These are phyloP conservation scores for Empis stercorea DNA, from an alignment of 2,888 invertebrate species.

Conservation along the genomic window DNA sequence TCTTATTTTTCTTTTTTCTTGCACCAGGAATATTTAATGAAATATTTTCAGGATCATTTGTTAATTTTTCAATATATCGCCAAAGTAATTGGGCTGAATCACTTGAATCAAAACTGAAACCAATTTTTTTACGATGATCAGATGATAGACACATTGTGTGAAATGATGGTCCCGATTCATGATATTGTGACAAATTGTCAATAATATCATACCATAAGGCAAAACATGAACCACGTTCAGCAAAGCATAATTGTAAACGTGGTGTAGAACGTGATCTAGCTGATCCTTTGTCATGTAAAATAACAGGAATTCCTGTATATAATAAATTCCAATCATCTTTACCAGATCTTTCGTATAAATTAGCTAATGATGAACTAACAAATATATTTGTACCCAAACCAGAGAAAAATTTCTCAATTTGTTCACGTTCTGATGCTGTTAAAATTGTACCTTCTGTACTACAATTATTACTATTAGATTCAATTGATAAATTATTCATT, in stretches of 20 bases:
- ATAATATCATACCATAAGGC: conserved; percentile 69
- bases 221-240: conserved; percentile 69
- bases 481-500: conserved; percentile 20
- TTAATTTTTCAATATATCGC: conserved; percentile 53
- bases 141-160: conserved; percentile 69
- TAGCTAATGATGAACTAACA: conserved; percentile 63
- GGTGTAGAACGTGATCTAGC: conserved; percentile 54
- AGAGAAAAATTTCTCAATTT: conserved; percentile 60
- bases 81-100: conserved; percentile 59
- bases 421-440: conserved; percentile 49
- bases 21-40: conserved; percentile 53
- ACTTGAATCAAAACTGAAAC: conserved; percentile 66
- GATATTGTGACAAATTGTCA: conserved; percentile 65
- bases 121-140: conserved; percentile 63
- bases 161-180: conserved; percentile 55
- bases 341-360: conserved; percentile 50
- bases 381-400: conserved; percentile 67
- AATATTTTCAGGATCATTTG: conserved; percentile 66
- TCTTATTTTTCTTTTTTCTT: conserved; percentile 42
- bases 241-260: conserved; percentile 55
- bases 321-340: conserved; percentile 55
- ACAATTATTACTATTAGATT: conserved; percentile 21
- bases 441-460: conserved; percentile 28
- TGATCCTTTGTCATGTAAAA: conserved; percentile 64
- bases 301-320: conserved; percentile 68